Evolutionary conservation across 2,113 vertebrate species (phyloP).

Genomic region (Columba janthina): DNA sequence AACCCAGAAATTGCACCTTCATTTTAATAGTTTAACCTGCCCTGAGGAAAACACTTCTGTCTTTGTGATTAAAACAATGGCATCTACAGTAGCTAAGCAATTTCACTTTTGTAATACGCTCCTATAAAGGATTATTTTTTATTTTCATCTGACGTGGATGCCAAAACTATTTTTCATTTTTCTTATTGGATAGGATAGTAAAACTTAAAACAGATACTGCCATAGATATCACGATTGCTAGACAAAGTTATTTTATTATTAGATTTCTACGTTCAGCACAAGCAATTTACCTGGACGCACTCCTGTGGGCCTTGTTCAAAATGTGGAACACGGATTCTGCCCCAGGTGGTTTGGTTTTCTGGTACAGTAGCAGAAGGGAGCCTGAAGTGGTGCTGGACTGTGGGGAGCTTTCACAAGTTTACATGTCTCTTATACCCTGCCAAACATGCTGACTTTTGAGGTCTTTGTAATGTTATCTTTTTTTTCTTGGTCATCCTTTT

Average conservation of each 20-base stretch:
- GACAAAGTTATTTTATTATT: background rate
- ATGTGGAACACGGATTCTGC: background rate
- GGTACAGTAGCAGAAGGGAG: background rate
- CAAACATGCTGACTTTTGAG: background rate
- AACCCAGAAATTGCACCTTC: background rate
- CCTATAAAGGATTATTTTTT: background rate
- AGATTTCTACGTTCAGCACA: background rate
- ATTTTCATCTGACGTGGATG: background rate
- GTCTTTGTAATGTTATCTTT: background rate
- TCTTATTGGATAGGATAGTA: background rate
- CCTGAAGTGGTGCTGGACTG: background rate
- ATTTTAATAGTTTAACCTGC: background rate
- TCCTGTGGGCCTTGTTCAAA: background rate
- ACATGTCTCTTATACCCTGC: background rate
- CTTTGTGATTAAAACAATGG: background rate
- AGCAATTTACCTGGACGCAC: background rate
- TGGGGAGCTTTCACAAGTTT: background rate
- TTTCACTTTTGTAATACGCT: background rate
- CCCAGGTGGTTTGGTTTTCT: background rate
- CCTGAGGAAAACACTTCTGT: background rate
- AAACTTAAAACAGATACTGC: background rate
- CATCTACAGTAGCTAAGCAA: background rate
- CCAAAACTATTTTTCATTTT: background rate
- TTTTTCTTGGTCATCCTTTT: background rate
- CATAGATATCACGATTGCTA: background rate